A percentile compares a stretch with the other conserved stretches of the same genome.
phyloP scores from a whole-genome alignment of 2,888 invertebrate species.

The Petrophora chlorosata region DNA sequence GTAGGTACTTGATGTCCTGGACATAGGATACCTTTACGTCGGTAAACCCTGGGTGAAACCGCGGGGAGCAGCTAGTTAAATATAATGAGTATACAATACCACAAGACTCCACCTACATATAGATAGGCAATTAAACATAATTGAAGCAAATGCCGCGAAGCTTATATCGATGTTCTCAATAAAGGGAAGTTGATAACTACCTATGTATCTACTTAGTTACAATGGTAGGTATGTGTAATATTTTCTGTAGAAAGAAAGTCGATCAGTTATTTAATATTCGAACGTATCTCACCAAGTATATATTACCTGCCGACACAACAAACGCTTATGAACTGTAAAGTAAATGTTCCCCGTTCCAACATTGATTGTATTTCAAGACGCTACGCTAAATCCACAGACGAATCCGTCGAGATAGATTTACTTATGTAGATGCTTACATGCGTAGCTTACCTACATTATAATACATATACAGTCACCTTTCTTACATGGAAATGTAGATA shows the following conservation, averaged over 20 bases:
- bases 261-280: conserved; percentile 15
- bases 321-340: conserved; percentile 57
- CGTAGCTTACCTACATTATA: conserved; percentile 7
- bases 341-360: conserved; percentile 56
- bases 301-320: conserved; percentile 43
- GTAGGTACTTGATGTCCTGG: too few species aligned
- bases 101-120: conserved; percentile 11
- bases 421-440: conserved; percentile 15
- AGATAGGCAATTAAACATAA: conserved; percentile 18
- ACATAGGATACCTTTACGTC: too few species aligned
- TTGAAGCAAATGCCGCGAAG: conserved; percentile 15
- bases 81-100: conserved; percentile 3
- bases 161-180: conserved; percentile 14
- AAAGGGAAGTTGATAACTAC: conserved; percentile 1
- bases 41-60: too few species aligned
- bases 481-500: conserved; percentile 18
- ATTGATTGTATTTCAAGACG: conserved; percentile 55
- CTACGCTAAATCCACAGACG: conserved; percentile 44
- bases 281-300: conserved; percentile 12
- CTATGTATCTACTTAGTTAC: background rate
- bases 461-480: background rate
- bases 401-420: conserved; percentile 35
- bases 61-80: too few species aligned
- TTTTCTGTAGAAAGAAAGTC: conserved; percentile 2
- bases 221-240: background rate